Conservation (phyloP, 92 coral and sea anemone genomes). For the Anthopleura xanthogrammica region DNA sequence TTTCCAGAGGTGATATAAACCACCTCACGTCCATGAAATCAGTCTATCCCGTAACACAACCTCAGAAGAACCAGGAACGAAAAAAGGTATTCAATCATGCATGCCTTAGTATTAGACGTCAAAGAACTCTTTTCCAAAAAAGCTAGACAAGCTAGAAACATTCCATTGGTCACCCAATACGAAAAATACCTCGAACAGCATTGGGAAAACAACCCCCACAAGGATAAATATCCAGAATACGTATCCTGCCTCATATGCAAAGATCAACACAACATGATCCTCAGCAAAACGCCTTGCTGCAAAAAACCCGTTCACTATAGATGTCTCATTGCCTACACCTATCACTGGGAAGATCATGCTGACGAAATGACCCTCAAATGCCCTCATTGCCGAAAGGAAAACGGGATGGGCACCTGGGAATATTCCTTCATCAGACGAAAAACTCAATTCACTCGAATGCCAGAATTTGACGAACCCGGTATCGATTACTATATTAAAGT, state of each 20-base stretch:
- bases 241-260: neutral
- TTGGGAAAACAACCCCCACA: neutral
- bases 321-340: neutral
- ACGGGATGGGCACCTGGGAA: neutral
- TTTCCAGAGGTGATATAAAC: neutral
- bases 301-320: neutral
- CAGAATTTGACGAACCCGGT: neutral
- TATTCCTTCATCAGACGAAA: too few species aligned
- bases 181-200: neutral
- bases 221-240: neutral
- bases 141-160: accelerated
- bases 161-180: neutral
- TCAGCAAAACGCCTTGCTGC: neutral
- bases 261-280: neutral
- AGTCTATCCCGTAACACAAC: too few species aligned
- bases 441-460: neutral
- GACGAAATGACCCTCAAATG: neutral
- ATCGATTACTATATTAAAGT: neutral
- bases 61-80: too few species aligned
- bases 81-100: too few species aligned
- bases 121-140: neutral
- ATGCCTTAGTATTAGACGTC: too few species aligned
- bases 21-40: neutral
- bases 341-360: too few species aligned
- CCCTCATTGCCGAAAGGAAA: neutral